Conservation (phyloP, 2,797 vertebrate genomes). For the Phrynocephalus forsythii region DNA sequence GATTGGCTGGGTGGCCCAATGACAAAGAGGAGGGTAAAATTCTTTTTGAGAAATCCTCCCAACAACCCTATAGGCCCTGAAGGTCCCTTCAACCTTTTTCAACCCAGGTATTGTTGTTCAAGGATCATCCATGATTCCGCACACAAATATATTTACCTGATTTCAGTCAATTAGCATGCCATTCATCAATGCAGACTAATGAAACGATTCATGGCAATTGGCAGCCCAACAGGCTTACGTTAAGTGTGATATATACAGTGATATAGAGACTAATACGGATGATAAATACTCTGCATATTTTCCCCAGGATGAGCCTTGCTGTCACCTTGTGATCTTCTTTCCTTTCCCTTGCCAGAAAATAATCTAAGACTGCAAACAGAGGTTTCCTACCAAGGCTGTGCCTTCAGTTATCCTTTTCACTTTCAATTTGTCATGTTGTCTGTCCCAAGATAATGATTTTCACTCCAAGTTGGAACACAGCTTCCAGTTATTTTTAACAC, state of each 20-base stretch:
- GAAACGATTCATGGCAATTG: background rate
- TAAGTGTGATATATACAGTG: background rate
- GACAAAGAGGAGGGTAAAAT: too few relatives aligned
- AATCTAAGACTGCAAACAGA: constrained; percentile 20
- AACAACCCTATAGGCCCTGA: too few relatives aligned
- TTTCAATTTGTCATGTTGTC: constrained; percentile 38
- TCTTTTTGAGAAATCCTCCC: too few relatives aligned
- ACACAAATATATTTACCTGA: background rate
- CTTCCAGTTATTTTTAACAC: constrained; percentile 8
- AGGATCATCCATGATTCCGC: background rate
- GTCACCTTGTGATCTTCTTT: constrained; percentile 27
- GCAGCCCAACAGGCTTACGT: background rate
- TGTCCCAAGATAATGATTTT: constrained; percentile 27
- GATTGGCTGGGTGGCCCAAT: too few relatives aligned
- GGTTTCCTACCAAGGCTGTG: background rate
- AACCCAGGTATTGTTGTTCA: too few relatives aligned
- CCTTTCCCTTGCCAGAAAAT: constrained; percentile 15
- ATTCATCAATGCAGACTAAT: background rate
- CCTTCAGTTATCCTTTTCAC: constrained; percentile 35
- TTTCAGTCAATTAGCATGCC: background rate
- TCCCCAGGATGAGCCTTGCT: constrained; percentile 14
- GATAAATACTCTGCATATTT: constrained; percentile 19
- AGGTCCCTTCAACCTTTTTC: background rate
- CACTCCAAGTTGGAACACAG: constrained; percentile 8
- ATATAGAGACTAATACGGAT: constrained; percentile 1